Evolutionary conservation across 2,888 invertebrate species (phyloP).

Genomic region (Diadegma fenestrale): DNA sequence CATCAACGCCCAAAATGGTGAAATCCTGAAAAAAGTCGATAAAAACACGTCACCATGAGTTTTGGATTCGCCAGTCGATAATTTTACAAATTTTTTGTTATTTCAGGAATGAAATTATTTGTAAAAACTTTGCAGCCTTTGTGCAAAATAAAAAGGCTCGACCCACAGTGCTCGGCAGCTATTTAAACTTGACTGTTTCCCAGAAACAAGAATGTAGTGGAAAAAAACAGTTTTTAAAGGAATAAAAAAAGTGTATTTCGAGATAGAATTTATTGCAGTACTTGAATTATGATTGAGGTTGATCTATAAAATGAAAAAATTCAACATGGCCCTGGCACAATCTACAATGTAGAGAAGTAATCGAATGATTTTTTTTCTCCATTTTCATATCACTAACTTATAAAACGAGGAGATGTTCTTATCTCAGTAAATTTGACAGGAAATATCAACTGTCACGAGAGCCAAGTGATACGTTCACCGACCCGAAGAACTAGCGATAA

Average conservation of each 20-base stretch:
- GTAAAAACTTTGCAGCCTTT: too few relatives aligned
- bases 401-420: conserved; percentile 38
- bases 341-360: conserved; percentile 6
- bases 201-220: neutral
- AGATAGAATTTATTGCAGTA: neutral
- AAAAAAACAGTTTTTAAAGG: neutral
- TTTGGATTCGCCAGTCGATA: too few relatives aligned
- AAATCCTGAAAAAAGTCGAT: too few relatives aligned
- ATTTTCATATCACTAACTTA: conserved; percentile 11
- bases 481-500: conserved; percentile 53
- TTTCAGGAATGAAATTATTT: too few relatives aligned
- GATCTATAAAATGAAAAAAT: neutral
- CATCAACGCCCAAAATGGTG: too few relatives aligned
- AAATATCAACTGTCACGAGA: conserved; percentile 47
- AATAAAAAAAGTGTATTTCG: neutral
- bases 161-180: neutral
- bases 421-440: conserved; percentile 42
- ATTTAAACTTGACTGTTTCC: neutral
- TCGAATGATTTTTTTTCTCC: conserved; percentile 13
- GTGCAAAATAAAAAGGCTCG: too few relatives aligned
- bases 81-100: too few relatives aligned
- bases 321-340: neutral
- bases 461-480: conserved; percentile 22
- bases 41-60: too few relatives aligned
- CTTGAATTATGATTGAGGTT: neutral